These are phyloP conservation scores for Plemyria rubiginata DNA, from an alignment of 2,888 invertebrate species.

Conservation along the genomic window DNA sequence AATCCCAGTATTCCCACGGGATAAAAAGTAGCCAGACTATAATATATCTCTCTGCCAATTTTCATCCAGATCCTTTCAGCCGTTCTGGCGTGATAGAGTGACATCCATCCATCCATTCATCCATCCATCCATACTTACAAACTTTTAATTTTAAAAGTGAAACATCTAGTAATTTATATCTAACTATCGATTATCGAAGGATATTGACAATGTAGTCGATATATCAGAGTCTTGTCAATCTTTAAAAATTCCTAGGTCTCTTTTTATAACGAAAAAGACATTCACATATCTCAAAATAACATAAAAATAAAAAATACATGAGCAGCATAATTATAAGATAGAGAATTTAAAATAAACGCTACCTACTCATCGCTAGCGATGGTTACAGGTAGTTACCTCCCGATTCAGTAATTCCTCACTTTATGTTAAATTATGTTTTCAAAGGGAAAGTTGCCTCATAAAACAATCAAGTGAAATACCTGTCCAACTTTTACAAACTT, in stretches of 20 bases:
- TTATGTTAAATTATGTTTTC: slow-evolving; percentile 27
- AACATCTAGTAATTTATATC: slow-evolving; percentile 10
- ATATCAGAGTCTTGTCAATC: neutral
- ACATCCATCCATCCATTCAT: no score
- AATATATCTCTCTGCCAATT: no score
- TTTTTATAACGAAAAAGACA: no score
- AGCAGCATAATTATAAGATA: neutral
- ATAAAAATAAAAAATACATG: no score
- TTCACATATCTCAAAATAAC: no score
- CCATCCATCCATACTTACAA: no score
- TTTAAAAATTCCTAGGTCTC: no score
- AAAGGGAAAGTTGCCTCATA: slow-evolving; percentile 34
- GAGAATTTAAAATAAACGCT: neutral
- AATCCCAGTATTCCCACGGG: no score
- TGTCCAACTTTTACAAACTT: slow-evolving; percentile 41
- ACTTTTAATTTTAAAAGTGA: no score
- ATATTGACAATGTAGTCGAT: neutral
- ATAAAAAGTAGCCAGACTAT: no score
- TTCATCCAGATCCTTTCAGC: no score
- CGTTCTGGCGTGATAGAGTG: no score
- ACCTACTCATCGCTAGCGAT: neutral
- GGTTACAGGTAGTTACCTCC: neutral
- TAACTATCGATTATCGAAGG: neutral
- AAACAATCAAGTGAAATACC: slow-evolving; percentile 41
- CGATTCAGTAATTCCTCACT: slow-evolving; percentile 13